phyloP scores from a whole-genome alignment of 2,113 vertebrate species.

The Illadopsis cleaveri region DNA sequence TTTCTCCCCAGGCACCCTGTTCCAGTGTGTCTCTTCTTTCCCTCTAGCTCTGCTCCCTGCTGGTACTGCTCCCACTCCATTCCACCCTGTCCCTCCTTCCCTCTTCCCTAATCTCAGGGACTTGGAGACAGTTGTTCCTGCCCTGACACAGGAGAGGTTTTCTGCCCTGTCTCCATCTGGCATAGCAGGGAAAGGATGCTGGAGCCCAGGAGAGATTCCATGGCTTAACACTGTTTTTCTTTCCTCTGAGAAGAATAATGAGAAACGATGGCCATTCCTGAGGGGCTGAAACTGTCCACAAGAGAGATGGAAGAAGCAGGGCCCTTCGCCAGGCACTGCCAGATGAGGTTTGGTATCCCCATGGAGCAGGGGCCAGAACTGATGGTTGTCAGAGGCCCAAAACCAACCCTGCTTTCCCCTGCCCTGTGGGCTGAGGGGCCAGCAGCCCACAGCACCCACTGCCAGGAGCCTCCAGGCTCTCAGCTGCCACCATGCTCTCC shows the following conservation, averaged over 20 bases:
- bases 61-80: background rate
- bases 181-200: background rate
- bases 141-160: background rate
- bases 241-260: slow-evolving; percentile 79
- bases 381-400: slow-evolving; percentile 16
- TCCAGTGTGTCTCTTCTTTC: background rate
- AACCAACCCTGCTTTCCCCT: background rate
- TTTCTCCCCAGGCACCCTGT: background rate
- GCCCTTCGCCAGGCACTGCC: slow-evolving; percentile 29
- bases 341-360: slow-evolving; percentile 58
- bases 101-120: background rate
- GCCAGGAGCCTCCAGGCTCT: background rate
- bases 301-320: slow-evolving; percentile 29
- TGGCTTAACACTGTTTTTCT: background rate
- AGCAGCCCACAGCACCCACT: background rate
- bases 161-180: background rate
- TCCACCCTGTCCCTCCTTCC: background rate
- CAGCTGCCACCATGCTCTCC: background rate
- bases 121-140: background rate
- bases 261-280: slow-evolving; percentile 95
- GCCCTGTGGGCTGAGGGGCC: background rate
- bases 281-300: slow-evolving; percentile 38
- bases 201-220: background rate
- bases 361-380: slow-evolving; percentile 30
- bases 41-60: background rate